Conservation (phyloP, 2,113 vertebrate species). For the Astur gentilis region DNA sequence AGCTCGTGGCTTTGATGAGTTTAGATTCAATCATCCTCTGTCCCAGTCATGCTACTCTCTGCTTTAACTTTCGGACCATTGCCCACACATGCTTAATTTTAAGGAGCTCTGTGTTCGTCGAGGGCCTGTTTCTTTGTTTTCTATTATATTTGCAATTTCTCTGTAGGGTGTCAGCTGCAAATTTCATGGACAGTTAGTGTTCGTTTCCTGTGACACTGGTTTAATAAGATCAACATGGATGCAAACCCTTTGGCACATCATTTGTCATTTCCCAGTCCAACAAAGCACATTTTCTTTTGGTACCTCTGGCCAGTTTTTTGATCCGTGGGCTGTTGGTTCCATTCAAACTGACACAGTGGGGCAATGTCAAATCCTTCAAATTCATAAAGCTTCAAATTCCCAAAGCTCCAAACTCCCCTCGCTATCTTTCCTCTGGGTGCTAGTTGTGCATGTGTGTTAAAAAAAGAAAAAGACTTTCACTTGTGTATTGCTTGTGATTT, state of each 20-base stretch:
- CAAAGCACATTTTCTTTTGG: background rate
- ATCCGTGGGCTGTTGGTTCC: background rate
- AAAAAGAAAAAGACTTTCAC: background rate
- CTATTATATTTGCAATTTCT: conserved; percentile 14
- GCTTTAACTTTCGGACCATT: background rate
- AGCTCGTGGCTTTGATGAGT: background rate
- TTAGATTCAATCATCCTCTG: background rate
- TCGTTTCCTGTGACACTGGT: background rate
- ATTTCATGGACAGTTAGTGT: conserved; percentile 9
- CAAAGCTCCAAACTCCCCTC: background rate
- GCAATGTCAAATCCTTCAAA: background rate
- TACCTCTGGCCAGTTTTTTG: background rate
- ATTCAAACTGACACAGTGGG: background rate
- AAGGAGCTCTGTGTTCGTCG: background rate
- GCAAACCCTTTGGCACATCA: background rate
- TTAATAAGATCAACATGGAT: background rate
- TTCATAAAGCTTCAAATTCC: background rate
- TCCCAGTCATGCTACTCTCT: background rate
- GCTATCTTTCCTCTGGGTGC: background rate
- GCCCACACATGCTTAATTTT: background rate
- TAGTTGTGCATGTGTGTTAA: background rate
- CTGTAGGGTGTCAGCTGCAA: background rate
- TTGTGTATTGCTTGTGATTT: background rate
- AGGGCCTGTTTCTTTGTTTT: background rate
- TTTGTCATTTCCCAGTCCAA: background rate